phyloP scores from a whole-genome alignment of 2,888 invertebrate species.

The Scelioninae gen. 1 region DNA sequence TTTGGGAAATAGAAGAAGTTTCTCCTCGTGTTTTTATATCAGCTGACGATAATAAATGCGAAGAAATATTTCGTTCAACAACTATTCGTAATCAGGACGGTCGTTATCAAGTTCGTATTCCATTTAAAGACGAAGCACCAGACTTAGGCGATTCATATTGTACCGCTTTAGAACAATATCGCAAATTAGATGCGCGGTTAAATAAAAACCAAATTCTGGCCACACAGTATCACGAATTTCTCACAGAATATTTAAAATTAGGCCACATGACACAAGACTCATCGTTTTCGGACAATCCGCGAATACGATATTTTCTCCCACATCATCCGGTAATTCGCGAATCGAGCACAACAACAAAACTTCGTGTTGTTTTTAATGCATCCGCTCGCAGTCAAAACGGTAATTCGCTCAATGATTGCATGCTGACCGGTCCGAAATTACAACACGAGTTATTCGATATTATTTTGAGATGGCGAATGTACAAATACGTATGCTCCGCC shows the following conservation, averaged over 20 bases:
- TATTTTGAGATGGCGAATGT: conserved; percentile 14
- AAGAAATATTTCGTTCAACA: not conserved
- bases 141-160: not conserved
- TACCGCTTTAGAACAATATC: not conserved
- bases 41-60: not conserved
- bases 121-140: not conserved
- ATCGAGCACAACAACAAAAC: not conserved
- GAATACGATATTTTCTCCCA: not conserved
- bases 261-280: not conserved
- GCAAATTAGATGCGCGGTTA: not conserved
- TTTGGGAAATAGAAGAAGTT: not conserved
- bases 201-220: not conserved
- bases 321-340: conserved; percentile 6
- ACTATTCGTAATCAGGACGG: not conserved
- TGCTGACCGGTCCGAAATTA: conserved; percentile 11
- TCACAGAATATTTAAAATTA: not conserved
- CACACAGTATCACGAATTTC: not conserved
- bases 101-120: not conserved
- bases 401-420: conserved; percentile 17
- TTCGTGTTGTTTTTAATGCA: not conserved
- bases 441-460: conserved; percentile 4
- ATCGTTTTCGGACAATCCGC: not conserved
- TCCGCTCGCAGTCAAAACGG: not conserved
- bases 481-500: conserved; percentile 18
- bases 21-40: not conserved